These are phyloP conservation scores for Kryptolebias marmoratus DNA, from an alignment of 2,113 vertebrate species.

Conservation along the genomic window DNA sequence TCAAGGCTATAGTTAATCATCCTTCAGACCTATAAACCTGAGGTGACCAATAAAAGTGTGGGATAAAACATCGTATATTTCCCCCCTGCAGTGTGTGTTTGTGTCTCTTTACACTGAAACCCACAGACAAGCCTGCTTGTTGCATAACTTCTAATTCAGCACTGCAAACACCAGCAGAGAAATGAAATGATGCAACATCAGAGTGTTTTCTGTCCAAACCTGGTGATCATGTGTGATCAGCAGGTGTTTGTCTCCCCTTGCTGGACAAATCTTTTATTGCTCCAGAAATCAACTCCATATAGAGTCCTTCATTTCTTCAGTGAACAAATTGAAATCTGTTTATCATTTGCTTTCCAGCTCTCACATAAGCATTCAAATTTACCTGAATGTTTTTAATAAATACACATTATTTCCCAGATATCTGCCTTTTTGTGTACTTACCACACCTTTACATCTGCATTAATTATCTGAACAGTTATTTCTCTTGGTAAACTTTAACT, in stretches of 20 bases:
- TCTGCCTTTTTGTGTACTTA: too few relatives aligned
- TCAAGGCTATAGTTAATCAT: too few relatives aligned
- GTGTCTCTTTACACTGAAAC: background rate
- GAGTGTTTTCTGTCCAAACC: slow-evolving; percentile 19
- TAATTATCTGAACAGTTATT: background rate
- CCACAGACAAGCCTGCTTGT: background rate
- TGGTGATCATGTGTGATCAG: background rate
- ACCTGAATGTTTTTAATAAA: too few relatives aligned
- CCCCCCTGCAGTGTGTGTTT: background rate
- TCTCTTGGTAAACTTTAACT: too few relatives aligned
- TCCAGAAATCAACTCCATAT: too few relatives aligned
- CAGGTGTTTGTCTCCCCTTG: slow-evolving; percentile 46
- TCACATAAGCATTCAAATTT: background rate
- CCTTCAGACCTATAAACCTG: too few relatives aligned
- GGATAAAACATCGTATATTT: background rate
- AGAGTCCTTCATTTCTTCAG: too few relatives aligned
- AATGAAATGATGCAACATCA: slow-evolving; percentile 67
- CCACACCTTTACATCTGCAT: too few relatives aligned
- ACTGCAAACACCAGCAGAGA: slow-evolving; percentile 28
- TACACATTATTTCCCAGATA: too few relatives aligned
- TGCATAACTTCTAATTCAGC: slow-evolving; percentile 43
- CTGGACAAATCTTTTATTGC: slow-evolving; percentile 14
- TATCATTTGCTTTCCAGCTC: background rate
- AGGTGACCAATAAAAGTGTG: too few relatives aligned
- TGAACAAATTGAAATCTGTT: background rate